These are phyloP conservation scores for Oreochromis tanganicae DNA, from an alignment of 2,113 vertebrate genomes.

Conservation along the genomic window DNA sequence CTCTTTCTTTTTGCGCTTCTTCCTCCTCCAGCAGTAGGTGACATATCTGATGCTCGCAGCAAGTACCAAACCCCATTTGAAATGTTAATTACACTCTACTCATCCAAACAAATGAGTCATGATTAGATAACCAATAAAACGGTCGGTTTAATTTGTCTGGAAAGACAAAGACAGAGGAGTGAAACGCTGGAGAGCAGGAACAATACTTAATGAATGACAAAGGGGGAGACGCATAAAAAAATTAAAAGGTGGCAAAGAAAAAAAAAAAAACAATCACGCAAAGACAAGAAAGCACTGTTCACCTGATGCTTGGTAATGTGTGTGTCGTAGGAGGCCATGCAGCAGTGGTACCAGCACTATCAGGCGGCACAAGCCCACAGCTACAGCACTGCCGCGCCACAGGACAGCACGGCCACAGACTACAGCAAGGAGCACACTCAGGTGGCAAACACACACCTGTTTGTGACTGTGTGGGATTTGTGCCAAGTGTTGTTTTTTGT, in stretches of 20 bases:
- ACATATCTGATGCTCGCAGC: conserved; percentile 44
- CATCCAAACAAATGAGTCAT: conserved; percentile 43
- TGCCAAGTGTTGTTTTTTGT: not conserved
- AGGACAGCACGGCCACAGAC: conserved; percentile 60
- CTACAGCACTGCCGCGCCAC: conserved; percentile 50
- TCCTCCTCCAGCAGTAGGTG: conserved; percentile 21
- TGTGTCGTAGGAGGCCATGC: conserved; percentile 71
- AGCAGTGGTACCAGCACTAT: conserved; percentile 81
- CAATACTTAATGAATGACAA: not conserved
- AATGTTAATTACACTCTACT: conserved; percentile 56
- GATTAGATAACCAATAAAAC: conserved; percentile 48
- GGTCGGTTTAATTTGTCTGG: conserved; percentile 31
- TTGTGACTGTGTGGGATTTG: not conserved
- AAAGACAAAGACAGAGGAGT: conserved; percentile 4
- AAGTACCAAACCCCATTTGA: conserved; percentile 26
- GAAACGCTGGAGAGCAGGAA: not conserved
- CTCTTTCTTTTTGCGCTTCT: not conserved
- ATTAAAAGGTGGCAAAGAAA: not conserved
- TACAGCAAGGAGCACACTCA: conserved; percentile 75
- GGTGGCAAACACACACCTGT: conserved; percentile 35
- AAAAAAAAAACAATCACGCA: not conserved
- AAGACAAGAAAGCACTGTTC: not conserved
- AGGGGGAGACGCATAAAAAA: not conserved
- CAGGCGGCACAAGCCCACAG: conserved; percentile 73
- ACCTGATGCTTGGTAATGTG: not conserved